These are phyloP conservation scores for Heteractis magnifica DNA, from an alignment of 92 coral and sea anemone genomes.

Conservation along the genomic window DNA sequence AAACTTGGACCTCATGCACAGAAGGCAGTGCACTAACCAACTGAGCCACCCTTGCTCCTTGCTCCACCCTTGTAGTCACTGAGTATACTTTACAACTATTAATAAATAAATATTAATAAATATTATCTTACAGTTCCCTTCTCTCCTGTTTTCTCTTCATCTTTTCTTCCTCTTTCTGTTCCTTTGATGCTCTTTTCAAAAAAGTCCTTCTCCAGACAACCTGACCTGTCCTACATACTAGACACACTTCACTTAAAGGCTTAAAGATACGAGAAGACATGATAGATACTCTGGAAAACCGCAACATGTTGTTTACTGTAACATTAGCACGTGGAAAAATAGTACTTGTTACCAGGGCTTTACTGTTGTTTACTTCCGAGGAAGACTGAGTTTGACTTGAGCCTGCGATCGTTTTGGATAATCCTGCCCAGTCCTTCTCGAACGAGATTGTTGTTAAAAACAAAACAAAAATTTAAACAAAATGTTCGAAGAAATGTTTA, in stretches of 20 bases:
- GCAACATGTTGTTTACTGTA: constrained; percentile 2
- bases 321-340: constrained; percentile 22
- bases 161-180: constrained; percentile 10
- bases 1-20: no score
- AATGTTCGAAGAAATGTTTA: not conserved
- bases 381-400: constrained; percentile 6
- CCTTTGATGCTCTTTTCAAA: constrained; percentile 10
- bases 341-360: not conserved
- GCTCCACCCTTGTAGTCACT: no score
- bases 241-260: constrained; percentile 18
- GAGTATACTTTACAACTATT: no score
- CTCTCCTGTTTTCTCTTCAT: constrained; percentile 55
- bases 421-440: constrained; percentile 16
- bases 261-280: not conserved
- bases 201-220: constrained; percentile 28
- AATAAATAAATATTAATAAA: not conserved
- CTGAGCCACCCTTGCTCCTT: no score
- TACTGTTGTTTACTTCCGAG: not conserved
- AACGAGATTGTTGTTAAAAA: not conserved
- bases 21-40: no score
- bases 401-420: constrained; percentile 29
- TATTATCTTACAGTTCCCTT: constrained; percentile 58
- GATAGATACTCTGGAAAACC: constrained; percentile 19
- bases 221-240: constrained; percentile 30
- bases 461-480: not conserved